Conservation (phyloP, 2,797 vertebrate genomes). For the Cossypha dichroa region DNA sequence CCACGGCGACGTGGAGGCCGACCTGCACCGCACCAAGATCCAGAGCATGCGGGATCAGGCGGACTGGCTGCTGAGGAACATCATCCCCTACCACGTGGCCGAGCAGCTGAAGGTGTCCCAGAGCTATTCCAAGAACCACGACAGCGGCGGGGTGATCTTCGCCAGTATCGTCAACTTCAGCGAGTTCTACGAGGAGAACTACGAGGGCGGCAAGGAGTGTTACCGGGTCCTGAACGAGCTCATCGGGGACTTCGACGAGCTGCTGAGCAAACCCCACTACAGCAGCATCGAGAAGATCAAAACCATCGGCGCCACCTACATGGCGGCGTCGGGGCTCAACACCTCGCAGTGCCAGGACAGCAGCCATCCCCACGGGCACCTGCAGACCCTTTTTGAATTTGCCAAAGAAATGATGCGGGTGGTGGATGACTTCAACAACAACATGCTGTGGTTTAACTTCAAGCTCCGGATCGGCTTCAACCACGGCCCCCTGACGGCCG, state of each 20-base stretch:
- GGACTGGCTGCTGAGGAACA: constrained; percentile 94
- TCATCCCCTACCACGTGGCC: constrained; percentile 96
- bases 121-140: constrained; percentile 98
- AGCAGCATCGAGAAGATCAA: constrained; percentile 97
- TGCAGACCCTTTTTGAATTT: constrained; percentile 93
- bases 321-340: constrained; percentile 95
- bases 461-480: constrained; percentile 97
- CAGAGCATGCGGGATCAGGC: constrained; percentile 97
- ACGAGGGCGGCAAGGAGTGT: constrained; percentile 96
- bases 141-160: constrained; percentile 94
- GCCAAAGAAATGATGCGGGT: constrained; percentile 98
- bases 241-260: constrained; percentile 96
- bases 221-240: constrained; percentile 96
- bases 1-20: constrained; percentile 94
- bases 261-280: constrained; percentile 87
- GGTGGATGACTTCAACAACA: constrained; percentile 98
- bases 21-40: constrained; percentile 95
- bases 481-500: constrained; percentile 93
- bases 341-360: constrained; percentile 82
- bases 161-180: constrained; percentile 98
- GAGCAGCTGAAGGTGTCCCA: constrained; percentile 98
- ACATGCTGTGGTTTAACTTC: constrained; percentile 98
- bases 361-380: constrained; percentile 85
- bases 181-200: constrained; percentile 99
- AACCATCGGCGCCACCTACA: constrained; percentile 98